These are phyloP conservation scores for Ganaspis sp. DNA, from an alignment of 1,140 invertebrate genomes.

Conservation along the genomic window DNA sequence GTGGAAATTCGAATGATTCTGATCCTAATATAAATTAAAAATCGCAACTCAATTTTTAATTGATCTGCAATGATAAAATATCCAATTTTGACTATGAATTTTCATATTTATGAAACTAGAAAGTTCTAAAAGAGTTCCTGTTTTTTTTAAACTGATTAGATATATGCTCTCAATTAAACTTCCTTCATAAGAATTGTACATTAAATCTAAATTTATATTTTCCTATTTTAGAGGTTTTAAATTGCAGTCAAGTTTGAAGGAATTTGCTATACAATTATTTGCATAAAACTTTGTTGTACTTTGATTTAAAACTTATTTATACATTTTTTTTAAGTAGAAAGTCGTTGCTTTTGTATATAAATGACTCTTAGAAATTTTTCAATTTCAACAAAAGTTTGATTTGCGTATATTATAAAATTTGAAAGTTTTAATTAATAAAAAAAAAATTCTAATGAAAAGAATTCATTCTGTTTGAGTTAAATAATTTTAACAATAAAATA, in stretches of 20 bases:
- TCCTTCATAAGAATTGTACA: neutral
- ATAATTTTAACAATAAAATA: neutral
- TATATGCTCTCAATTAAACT: neutral
- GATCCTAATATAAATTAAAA: conserved; percentile 69
- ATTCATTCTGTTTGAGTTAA: no score
- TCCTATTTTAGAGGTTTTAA: neutral
- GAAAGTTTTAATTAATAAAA: no score
- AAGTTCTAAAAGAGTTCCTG: neutral
- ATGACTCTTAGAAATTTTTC: neutral
- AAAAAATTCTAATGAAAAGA: no score
- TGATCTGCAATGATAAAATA: neutral
- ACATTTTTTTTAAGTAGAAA: neutral
- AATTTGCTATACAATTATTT: neutral
- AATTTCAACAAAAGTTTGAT: neutral
- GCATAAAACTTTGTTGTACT: neutral
- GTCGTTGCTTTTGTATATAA: conserved; percentile 3
- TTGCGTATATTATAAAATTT: neutral
- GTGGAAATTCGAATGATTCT: conserved; percentile 65
- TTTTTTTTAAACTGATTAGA: neutral
- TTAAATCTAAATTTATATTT: no score
- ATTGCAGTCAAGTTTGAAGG: neutral
- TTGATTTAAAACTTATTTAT: neutral
- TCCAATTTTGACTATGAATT: neutral
- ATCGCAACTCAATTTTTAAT: neutral
- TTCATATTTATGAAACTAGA: neutral